These are phyloP conservation scores for Serilophus lunatus DNA, from an alignment of 2,113 vertebrate genomes.

Conservation along the genomic window DNA sequence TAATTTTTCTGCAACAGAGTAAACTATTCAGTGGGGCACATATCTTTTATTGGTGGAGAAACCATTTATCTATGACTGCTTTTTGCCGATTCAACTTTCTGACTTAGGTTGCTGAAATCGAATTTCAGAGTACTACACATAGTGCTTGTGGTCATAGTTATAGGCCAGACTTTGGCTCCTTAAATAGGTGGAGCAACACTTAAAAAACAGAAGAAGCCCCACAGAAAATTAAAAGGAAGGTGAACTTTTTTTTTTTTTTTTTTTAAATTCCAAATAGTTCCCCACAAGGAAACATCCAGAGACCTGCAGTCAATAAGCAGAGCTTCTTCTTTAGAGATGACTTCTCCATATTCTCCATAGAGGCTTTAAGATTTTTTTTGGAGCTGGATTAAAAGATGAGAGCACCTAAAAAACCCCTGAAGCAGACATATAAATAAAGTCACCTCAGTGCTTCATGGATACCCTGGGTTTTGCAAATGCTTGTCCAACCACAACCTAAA, in stretches of 20 bases:
- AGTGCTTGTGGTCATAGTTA: not conserved
- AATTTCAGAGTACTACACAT: not conserved
- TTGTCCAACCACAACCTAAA: constrained; percentile 53
- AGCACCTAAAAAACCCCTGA: not conserved
- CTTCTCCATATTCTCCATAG: not conserved
- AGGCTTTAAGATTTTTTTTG: not conserved
- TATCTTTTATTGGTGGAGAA: not conserved
- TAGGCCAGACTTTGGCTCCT: not conserved
- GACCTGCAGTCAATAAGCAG: not conserved
- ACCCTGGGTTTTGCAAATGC: constrained; percentile 36
- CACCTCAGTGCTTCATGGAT: constrained; percentile 1
- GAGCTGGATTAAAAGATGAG: not conserved
- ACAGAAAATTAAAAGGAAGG: not conserved
- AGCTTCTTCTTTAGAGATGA: not conserved
- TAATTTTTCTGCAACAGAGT: not conserved
- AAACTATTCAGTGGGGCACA: not conserved
- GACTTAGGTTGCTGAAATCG: not conserved
- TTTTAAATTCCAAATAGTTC: not conserved
- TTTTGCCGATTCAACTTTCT: not conserved
- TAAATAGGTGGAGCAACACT: not conserved
- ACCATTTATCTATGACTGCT: not conserved
- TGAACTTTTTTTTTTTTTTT: not conserved
- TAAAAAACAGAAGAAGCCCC: not conserved
- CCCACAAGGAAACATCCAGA: not conserved
- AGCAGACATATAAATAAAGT: constrained; percentile 31